phyloP scores from a whole-genome alignment of 2,888 invertebrate genomes.

The Neocrepidodera transversa region DNA sequence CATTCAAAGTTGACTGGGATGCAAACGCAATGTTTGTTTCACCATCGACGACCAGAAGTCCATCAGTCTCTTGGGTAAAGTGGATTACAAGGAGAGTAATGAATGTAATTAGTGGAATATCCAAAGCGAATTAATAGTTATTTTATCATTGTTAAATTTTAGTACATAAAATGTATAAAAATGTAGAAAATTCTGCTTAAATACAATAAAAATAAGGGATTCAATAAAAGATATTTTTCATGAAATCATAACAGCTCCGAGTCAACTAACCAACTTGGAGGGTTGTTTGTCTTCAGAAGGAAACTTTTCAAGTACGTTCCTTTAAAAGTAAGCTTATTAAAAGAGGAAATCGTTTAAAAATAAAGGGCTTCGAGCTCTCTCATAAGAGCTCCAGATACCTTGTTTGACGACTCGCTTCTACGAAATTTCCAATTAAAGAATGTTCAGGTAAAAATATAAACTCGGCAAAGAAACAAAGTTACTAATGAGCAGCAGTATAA shows the following conservation, averaged over 20 bases:
- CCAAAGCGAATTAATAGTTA: too few relatives aligned
- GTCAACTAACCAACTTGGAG: neutral
- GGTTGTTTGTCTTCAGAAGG: neutral
- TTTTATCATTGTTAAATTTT: too few relatives aligned
- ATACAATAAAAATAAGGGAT: neutral
- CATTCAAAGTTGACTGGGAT: neutral
- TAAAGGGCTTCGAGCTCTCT: neutral
- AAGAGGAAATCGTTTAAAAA: neutral
- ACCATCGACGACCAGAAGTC: neutral
- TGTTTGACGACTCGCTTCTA: neutral
- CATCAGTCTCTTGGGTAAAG: neutral
- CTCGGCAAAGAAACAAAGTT: neutral
- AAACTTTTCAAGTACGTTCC: neutral
- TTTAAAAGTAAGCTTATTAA: neutral
- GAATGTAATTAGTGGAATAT: too few relatives aligned
- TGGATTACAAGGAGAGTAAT: neutral
- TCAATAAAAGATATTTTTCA: constrained; percentile 2
- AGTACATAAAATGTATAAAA: too few relatives aligned
- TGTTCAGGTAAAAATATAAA: neutral
- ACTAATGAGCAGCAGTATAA: too few relatives aligned
- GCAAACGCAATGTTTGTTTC: constrained; percentile 1
- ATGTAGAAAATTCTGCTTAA: too few relatives aligned
- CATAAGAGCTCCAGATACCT: neutral
- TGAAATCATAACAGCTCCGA: neutral
- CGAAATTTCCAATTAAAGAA: neutral